phyloP scores from a whole-genome alignment of 2,888 invertebrate genomes.

The Sycophila texana region DNA sequence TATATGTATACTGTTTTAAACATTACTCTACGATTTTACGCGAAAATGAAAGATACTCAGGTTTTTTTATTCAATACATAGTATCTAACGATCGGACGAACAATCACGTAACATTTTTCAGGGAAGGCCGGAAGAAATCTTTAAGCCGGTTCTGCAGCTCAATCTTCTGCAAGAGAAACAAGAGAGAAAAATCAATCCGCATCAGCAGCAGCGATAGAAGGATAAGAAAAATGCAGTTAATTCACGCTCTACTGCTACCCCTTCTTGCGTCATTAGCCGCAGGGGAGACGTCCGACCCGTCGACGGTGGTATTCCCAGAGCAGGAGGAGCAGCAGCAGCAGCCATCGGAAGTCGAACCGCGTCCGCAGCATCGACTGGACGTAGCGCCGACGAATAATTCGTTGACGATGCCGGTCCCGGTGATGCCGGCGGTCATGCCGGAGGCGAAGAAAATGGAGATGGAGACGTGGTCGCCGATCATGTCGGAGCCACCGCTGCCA shows the following conservation, averaged over 20 bases:
- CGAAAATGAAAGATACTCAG: no score
- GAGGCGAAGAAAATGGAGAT: constrained; percentile 57
- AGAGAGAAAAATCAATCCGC: no score
- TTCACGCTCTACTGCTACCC: constrained; percentile 11
- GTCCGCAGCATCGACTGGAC: not conserved
- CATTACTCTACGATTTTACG: no score
- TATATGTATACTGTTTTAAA: no score
- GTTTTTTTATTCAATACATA: no score
- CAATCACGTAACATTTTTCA: no score
- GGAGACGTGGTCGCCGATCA: constrained; percentile 56
- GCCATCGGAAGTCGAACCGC: not conserved
- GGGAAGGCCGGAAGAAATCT: no score
- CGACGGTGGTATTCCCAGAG: not conserved
- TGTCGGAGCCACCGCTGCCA: constrained; percentile 32
- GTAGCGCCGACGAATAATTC: not conserved
- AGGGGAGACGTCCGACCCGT: not conserved
- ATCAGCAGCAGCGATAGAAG: not conserved
- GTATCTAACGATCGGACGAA: no score
- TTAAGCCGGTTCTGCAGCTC: no score
- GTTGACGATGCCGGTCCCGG: not conserved
- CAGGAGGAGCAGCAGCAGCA: not conserved
- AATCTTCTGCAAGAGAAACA: no score
- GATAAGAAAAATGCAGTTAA: not conserved
- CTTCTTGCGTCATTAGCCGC: not conserved
- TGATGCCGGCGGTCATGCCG: constrained; percentile 10